A percentile compares a stretch with the other conserved stretches of the same genome.
Evolutionary conservation across 2,113 vertebrate species (phyloP).

Genomic region (Notarius lentiginosus): DNA sequence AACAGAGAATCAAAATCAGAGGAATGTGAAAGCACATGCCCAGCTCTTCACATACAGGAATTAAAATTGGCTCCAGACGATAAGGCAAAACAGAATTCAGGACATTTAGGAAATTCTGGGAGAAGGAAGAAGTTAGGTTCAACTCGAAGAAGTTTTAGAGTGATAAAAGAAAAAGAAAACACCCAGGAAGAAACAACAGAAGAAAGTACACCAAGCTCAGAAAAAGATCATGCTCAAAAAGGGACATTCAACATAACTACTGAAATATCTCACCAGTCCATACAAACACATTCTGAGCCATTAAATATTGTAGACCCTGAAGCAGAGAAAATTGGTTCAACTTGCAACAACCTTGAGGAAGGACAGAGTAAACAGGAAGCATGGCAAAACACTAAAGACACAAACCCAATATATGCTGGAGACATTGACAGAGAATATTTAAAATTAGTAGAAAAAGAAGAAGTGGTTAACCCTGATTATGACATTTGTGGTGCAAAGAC

Average conservation of each 20-base stretch:
- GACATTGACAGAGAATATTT: neutral
- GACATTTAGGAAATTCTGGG: neutral
- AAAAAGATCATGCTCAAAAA: neutral
- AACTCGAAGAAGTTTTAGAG: constrained; percentile 29
- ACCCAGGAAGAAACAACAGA: neutral
- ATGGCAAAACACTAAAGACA: constrained; percentile 1
- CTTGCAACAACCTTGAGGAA: constrained; percentile 12
- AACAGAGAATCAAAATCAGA: constrained; percentile 1
- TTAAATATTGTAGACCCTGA: neutral
- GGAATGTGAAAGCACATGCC: neutral
- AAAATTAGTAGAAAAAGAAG: neutral
- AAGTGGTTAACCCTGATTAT: neutral
- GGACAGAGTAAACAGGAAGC: neutral
- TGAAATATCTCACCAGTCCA: neutral
- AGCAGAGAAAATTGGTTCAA: constrained; percentile 33
- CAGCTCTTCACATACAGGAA: neutral
- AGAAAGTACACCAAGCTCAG: neutral
- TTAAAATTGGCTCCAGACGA: neutral
- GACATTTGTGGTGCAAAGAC: neutral
- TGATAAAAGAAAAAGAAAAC: neutral
- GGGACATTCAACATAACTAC: neutral
- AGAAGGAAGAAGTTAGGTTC: constrained; percentile 45
- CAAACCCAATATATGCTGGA: neutral
- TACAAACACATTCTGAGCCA: neutral
- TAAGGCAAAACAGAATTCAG: neutral